Evolutionary conservation across 2,888 invertebrate species (phyloP), one percentile per base, ranked within the genome.

Genomic region (Tenthredo scrophulariae): DNA sequence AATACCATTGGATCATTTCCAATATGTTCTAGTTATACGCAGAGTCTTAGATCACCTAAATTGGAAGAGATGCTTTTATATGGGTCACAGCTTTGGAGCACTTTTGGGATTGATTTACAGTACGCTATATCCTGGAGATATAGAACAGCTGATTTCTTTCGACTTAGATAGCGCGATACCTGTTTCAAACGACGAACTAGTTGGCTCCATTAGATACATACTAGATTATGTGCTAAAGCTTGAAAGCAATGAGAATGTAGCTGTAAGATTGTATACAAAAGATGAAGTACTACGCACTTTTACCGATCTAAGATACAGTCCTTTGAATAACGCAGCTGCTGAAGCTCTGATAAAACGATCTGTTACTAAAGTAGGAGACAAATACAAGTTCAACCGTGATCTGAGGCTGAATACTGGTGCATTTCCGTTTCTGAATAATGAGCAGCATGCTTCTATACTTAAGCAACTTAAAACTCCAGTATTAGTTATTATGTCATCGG

Each of bases 371-470:
- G 90, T 94, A 0, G 94, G 91, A 0, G 94, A 94, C 74, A 89
- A 91, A 84, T 95, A 94, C 87, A 94, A 94, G 85, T 95, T 95
- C 88, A 95, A 94, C 4, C 94, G 94, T 87, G 96, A 96, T 88
- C 94, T 93, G 15, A 93, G 96, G n/a, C 90, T 94, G 87, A 95
- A 94, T 86, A 15, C 88, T 0, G 80, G 80, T 26, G 22, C 33
- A 9, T 62, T 33, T 4, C 94, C 95, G 0, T 13, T 70, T 9
- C 29, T 87, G 2, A 86, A 37, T 58, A 0, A 40, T 0, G 58
- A 87, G 0, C 88, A 90, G 58, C 84, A 54, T 22, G 3, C n/a
- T 0, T 10, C 85, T 6, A 46, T 89, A 22, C 40, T 89, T 1
- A 26, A 43, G 4, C 85, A 86, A 7, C 18, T 89, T 43, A 70